Evolutionary conservation across 2,888 invertebrate genomes (phyloP).

Genomic region (Empis stercorea): DNA sequence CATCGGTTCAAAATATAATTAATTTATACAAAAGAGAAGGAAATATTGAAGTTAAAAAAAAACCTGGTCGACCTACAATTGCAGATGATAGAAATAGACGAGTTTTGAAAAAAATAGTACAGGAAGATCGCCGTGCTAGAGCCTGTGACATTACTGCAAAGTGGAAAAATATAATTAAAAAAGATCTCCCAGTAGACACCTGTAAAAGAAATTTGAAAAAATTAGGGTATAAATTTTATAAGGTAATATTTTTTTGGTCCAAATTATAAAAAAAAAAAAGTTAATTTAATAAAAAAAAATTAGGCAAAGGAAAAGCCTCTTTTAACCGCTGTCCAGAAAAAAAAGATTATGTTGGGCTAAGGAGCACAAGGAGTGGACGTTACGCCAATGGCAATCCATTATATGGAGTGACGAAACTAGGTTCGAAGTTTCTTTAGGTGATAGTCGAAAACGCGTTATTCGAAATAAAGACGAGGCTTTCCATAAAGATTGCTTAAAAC

Average conservation of each 20-base stretch:
- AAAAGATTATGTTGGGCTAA: no score
- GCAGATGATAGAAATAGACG: slow-evolving; percentile 1
- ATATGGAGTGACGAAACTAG: no score
- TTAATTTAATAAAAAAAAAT: slow-evolving; percentile 1
- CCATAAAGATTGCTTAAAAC: no score
- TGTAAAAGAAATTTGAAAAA: neutral
- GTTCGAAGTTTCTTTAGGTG: no score
- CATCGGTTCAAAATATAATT: neutral
- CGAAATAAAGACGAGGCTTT: no score
- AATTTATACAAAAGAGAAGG: slow-evolving; percentile 3
- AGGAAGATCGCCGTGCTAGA: slow-evolving; percentile 5
- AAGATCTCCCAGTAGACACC: slow-evolving; percentile 3
- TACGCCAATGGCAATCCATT: no score
- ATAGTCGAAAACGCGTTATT: no score
- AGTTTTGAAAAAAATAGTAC: slow-evolving; percentile 1
- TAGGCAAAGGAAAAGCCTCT: slow-evolving; percentile 5
- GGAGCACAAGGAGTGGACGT: no score
- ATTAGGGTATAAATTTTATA: slow-evolving; percentile 4
- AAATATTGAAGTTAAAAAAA: slow-evolving; percentile 3
- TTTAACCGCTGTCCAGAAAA: slow-evolving; percentile 4
- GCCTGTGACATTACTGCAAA: slow-evolving; percentile 3
- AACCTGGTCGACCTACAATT: slow-evolving; percentile 3
- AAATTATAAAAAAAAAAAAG: neutral
- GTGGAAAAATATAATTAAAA: slow-evolving; percentile 4
- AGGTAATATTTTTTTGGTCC: neutral